Evolutionary conservation across 2,797 vertebrate genomes (phyloP).

Genomic region (Hippoglossus hippoglossus): DNA sequence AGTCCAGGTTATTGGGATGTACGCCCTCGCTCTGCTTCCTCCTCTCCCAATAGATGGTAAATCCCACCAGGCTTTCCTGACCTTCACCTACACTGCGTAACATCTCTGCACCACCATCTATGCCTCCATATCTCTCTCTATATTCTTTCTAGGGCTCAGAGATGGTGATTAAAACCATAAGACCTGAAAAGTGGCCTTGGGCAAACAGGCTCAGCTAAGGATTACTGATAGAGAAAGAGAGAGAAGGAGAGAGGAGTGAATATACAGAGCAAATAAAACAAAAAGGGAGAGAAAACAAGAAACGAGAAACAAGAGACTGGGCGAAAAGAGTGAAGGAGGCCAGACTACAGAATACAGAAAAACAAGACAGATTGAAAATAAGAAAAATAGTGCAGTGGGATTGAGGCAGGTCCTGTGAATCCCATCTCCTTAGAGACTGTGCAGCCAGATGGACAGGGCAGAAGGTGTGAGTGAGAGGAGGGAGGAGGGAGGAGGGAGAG

Average conservation of each 20-base stretch:
- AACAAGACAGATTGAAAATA: conserved; percentile 38
- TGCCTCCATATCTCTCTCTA: conserved; percentile 52
- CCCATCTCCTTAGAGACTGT: conserved; percentile 73
- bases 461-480: conserved; percentile 73
- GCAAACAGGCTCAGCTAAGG: conserved; percentile 63
- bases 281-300: conserved; percentile 44
- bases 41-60: conserved; percentile 48
- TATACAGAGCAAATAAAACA: conserved; percentile 39
- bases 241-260: conserved; percentile 16
- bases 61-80: conserved; percentile 62
- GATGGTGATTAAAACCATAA: conserved; percentile 74
- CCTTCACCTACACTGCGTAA: conserved; percentile 59
- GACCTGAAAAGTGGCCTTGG: conserved; percentile 72
- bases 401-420: conserved; percentile 68
- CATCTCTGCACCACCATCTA: conserved; percentile 45
- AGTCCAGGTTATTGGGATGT: conserved; percentile 62
- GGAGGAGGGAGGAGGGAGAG: conserved; percentile 5
- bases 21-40: conserved; percentile 38
- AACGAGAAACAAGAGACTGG: conserved; percentile 31
- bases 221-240: conserved; percentile 43
- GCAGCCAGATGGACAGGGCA: conserved; percentile 81
- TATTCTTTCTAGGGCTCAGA: conserved; percentile 67
- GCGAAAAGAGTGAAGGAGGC: conserved; percentile 23
- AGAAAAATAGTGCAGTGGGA: conserved; percentile 46
- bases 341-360: conserved; percentile 51